Conservation (phyloP, 2,113 vertebrate species). For the Sialia sialis region DNA sequence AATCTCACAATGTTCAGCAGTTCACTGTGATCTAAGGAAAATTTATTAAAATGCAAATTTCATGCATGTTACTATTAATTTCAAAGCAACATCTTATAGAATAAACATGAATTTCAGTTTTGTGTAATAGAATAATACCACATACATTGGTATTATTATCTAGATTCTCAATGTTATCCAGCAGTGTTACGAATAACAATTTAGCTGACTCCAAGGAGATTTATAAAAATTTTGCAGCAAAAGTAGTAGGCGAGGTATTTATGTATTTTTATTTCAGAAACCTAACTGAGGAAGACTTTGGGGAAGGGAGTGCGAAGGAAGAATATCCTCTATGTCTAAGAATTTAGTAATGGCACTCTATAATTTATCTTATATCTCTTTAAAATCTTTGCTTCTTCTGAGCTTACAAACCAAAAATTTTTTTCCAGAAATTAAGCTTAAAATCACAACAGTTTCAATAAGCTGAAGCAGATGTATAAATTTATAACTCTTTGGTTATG, state of each 20-base stretch:
- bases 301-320: background rate
- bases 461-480: background rate
- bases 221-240: background rate
- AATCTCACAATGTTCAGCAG: background rate
- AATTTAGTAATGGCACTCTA: background rate
- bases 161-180: background rate
- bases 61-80: background rate
- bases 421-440: background rate
- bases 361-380: background rate
- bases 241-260: background rate
- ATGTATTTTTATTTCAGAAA: background rate
- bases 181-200: background rate
- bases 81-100: background rate
- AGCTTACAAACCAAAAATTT: background rate
- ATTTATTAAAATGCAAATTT: background rate
- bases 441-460: background rate
- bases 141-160: background rate
- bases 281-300: background rate
- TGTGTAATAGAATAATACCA: background rate
- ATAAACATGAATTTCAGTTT: background rate
- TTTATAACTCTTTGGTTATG: background rate
- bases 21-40: background rate
- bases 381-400: background rate
- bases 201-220: background rate
- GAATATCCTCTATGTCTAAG: background rate